phyloP scores from a whole-genome alignment of 2,797 vertebrate species.

The Falco rusticolus region DNA sequence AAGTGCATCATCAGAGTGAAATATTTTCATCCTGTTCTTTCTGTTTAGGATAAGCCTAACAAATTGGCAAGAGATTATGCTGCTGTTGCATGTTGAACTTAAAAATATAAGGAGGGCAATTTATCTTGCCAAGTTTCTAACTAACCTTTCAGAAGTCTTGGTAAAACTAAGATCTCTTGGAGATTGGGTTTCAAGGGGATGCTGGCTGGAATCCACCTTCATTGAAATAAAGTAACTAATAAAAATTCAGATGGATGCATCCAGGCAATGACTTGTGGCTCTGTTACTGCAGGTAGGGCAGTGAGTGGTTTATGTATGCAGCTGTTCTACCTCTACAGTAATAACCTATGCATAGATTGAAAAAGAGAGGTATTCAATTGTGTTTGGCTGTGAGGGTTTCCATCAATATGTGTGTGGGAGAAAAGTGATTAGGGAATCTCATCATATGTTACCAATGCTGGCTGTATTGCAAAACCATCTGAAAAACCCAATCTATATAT shows the following conservation, averaged over 20 bases:
- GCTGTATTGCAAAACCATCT: background rate
- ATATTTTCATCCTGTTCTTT: background rate
- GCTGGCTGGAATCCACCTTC: background rate
- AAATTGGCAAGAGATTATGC: background rate
- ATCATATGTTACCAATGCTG: background rate
- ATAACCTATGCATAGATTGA: conserved; percentile 1
- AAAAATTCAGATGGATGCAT: conserved; percentile 25
- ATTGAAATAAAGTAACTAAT: conserved; percentile 5
- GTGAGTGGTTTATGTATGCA: conserved; percentile 12
- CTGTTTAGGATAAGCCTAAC: background rate
- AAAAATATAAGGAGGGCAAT: background rate
- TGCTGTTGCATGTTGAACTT: background rate
- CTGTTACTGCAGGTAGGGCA: conserved; percentile 2
- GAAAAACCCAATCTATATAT: conserved; percentile 1
- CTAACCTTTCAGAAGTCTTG: background rate
- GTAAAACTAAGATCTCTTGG: background rate
- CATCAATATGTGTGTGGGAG: conserved; percentile 1
- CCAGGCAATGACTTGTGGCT: background rate
- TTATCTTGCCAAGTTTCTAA: background rate
- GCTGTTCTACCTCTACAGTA: background rate
- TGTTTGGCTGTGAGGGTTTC: conserved; percentile 15
- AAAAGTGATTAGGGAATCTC: conserved; percentile 40
- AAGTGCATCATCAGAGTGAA: background rate
- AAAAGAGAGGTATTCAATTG: background rate
- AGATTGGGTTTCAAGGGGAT: background rate